Conservation (phyloP, 2,113 vertebrate genomes). For the Nannobrachium achirus region DNA sequence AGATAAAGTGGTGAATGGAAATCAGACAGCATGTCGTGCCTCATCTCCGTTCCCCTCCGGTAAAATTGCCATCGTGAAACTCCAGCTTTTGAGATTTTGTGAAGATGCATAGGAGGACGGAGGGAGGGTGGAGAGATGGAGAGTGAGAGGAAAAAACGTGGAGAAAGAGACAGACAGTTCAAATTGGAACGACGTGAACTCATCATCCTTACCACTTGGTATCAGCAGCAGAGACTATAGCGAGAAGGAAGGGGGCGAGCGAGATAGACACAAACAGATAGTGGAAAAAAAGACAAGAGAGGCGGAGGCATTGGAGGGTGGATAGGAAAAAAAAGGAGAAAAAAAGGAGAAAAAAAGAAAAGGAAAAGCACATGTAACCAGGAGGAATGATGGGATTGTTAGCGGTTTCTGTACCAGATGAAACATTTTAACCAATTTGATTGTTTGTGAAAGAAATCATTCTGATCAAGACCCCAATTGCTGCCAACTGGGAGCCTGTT, state of each 20-base stretch:
- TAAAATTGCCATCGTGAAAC: slow-evolving; percentile 63
- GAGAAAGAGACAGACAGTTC: slow-evolving; percentile 30
- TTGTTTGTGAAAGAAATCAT: slow-evolving; percentile 99
- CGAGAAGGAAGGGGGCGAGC: slow-evolving; percentile 38
- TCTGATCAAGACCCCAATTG: slow-evolving; percentile 94
- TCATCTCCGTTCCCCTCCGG: slow-evolving; percentile 56
- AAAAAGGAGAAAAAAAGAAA: slow-evolving; percentile 41
- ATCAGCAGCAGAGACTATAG: slow-evolving; percentile 38
- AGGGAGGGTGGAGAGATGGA: slow-evolving; percentile 20
- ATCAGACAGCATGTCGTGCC: slow-evolving; percentile 70
- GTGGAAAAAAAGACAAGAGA: slow-evolving; percentile 57
- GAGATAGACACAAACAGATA: slow-evolving; percentile 69
- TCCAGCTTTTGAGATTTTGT: slow-evolving; percentile 35
- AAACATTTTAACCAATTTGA: slow-evolving; percentile 95
- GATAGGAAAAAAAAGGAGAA: slow-evolving; percentile 31
- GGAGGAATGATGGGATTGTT: slow-evolving; percentile 80
- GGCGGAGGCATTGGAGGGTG: slow-evolving; percentile 4
- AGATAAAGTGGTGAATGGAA: slow-evolving; percentile 73
- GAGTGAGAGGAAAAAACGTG: slow-evolving; percentile 12
- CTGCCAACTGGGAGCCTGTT: slow-evolving; percentile 88
- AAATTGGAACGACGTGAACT: slow-evolving; percentile 73
- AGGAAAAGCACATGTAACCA: slow-evolving; percentile 55
- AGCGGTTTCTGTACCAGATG: slow-evolving; percentile 92
- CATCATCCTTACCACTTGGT: slow-evolving; percentile 68
- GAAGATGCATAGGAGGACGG: slow-evolving; percentile 43